Evolutionary conservation across 1,140 invertebrate genomes (phyloP).

Genomic region (Ptiloglossa arizonensis): DNA sequence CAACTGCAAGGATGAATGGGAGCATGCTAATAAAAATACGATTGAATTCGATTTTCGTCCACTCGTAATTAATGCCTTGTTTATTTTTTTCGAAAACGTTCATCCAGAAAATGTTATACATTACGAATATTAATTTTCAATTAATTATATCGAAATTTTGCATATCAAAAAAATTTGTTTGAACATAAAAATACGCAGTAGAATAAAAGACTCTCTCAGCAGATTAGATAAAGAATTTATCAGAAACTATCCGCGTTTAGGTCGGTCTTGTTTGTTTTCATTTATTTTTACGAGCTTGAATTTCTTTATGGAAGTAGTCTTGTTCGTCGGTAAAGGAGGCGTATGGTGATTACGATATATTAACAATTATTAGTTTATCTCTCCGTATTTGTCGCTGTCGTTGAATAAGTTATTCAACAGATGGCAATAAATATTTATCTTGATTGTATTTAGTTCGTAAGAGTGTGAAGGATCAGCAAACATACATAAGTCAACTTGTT

Average conservation of each 20-base stretch:
- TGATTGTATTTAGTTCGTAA: not conserved
- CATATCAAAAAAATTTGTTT: not conserved
- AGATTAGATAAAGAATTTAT: constrained; percentile 28
- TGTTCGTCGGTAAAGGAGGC: not conserved
- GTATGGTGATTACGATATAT: constrained; percentile 12
- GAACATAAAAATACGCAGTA: not conserved
- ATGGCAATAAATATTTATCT: constrained; percentile 38
- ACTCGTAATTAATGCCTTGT: too few species aligned
- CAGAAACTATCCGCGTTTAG: not conserved
- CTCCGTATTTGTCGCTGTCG: not conserved
- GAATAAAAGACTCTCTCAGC: not conserved
- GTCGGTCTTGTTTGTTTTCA: not conserved
- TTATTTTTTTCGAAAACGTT: too few species aligned
- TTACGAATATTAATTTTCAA: too few species aligned
- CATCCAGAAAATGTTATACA: too few species aligned
- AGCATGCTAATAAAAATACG: too few species aligned
- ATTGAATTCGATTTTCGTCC: too few species aligned
- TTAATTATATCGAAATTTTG: not conserved
- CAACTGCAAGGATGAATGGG: not conserved
- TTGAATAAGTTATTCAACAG: constrained; percentile 1
- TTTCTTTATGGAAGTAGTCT: not conserved
- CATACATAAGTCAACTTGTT: constrained; percentile 1
- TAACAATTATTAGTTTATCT: not conserved
- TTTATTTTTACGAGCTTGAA: not conserved
- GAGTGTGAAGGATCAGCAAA: not conserved